phyloP scores from a whole-genome alignment of 2,797 vertebrate species.

The Basileuterus tristriatus region DNA sequence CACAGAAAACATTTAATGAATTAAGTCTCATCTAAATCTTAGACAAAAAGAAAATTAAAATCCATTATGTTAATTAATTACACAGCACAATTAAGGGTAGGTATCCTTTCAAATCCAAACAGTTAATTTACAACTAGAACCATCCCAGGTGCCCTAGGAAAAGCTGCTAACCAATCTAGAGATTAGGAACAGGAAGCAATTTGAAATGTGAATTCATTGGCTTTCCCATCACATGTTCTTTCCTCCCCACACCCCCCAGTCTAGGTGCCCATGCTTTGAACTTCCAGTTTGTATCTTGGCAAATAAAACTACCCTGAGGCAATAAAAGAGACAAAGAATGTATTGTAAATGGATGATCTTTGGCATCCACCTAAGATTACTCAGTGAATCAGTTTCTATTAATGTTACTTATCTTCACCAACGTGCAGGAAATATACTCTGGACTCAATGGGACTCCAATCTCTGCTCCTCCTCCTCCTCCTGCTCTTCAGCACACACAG shows the following conservation, averaged over 20 bases:
- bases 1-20: not conserved
- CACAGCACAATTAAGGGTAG: not conserved
- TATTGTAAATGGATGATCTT: not conserved
- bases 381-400: not conserved
- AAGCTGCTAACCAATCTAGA: not conserved
- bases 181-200: not conserved
- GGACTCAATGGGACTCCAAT: not conserved
- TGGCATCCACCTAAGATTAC: not conserved
- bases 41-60: conserved; percentile 19
- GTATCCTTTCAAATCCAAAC: not conserved
- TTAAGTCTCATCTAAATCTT: not conserved
- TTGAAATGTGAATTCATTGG: not conserved
- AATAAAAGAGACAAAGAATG: not conserved
- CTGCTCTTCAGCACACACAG: not conserved
- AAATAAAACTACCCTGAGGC: not conserved
- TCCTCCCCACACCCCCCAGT: not conserved
- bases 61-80: conserved; percentile 28
- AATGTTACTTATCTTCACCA: not conserved
- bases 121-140: not conserved
- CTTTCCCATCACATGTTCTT: not conserved
- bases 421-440: not conserved
- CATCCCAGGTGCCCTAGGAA: not conserved
- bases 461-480: not conserved
- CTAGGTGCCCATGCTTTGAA: not conserved
- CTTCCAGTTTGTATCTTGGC: not conserved